Conservation (phyloP, 1,140 invertebrate species). For the Geopemphigus sp. region DNA sequence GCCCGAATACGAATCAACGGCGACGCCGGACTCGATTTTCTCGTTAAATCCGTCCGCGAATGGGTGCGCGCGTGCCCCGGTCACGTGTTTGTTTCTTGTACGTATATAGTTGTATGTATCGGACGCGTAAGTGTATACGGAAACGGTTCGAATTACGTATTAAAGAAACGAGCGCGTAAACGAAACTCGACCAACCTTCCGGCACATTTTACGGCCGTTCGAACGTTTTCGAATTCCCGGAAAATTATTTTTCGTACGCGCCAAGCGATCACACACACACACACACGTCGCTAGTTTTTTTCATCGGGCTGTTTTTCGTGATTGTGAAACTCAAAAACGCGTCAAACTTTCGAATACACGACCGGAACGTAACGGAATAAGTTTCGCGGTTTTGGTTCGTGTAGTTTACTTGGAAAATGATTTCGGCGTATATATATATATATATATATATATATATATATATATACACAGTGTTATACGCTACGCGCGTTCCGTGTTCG, state of each 20-base stretch:
- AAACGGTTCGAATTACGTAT: background rate
- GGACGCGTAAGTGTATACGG: no score
- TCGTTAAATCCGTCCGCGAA: background rate
- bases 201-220: background rate
- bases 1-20: background rate
- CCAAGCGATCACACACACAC: no score
- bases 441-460: no score
- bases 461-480: no score
- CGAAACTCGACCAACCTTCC: constrained; percentile 1
- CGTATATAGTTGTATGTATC: background rate
- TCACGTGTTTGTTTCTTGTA: background rate
- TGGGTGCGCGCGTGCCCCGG: background rate
- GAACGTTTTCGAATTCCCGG: background rate
- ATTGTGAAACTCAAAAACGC: no score
- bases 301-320: no score
- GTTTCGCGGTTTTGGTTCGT: no score
- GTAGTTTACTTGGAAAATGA: no score
- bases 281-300: background rate
- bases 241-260: background rate
- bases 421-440: no score
- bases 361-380: no score
- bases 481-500: no score
- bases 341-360: no score
- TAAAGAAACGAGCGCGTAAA: background rate
- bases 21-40: background rate